phyloP scores from a whole-genome alignment of 2,888 invertebrate species.

The Sturmia bella region DNA sequence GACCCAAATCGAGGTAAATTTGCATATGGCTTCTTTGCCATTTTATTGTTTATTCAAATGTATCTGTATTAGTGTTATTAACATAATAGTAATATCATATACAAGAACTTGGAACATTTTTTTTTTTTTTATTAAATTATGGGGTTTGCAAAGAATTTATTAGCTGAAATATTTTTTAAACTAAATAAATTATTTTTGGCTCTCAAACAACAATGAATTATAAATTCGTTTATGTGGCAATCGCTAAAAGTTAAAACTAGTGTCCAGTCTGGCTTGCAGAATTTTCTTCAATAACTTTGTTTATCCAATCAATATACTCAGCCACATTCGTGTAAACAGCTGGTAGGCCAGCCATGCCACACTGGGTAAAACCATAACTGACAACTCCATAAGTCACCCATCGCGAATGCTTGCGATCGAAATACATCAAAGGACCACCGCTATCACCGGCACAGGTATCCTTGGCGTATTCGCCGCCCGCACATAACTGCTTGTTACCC shows the following conservation, averaged over 20 bases:
- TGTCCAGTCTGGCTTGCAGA: not conserved
- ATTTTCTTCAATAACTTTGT: slow-evolving; percentile 68
- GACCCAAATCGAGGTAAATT: slow-evolving; percentile 49
- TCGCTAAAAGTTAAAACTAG: not conserved
- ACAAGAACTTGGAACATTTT: no score
- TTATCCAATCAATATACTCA: slow-evolving; percentile 86
- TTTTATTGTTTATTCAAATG: not conserved
- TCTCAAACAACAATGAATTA: no score
- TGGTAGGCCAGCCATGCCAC: slow-evolving; percentile 86
- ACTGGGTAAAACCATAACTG: slow-evolving; percentile 86
- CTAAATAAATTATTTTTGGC: no score
- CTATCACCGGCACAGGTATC: slow-evolving; percentile 88
- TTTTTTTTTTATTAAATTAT: no score
- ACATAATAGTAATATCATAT: not conserved
- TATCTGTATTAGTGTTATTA: not conserved
- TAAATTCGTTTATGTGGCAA: no score
- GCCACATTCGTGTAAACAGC: slow-evolving; percentile 87
- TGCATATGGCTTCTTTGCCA: no score
- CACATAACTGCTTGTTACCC: slow-evolving; percentile 85
- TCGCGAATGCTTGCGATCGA: slow-evolving; percentile 80
- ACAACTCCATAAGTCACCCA: slow-evolving; percentile 86
- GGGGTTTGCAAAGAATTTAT: no score
- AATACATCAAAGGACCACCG: slow-evolving; percentile 89
- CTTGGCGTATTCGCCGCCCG: slow-evolving; percentile 86
- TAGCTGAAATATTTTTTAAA: no score